A percentile compares a stretch with the other conserved stretches of the same genome.
phyloP scores from a whole-genome alignment of 2,113 vertebrate genomes.

The Micromys minutus region DNA sequence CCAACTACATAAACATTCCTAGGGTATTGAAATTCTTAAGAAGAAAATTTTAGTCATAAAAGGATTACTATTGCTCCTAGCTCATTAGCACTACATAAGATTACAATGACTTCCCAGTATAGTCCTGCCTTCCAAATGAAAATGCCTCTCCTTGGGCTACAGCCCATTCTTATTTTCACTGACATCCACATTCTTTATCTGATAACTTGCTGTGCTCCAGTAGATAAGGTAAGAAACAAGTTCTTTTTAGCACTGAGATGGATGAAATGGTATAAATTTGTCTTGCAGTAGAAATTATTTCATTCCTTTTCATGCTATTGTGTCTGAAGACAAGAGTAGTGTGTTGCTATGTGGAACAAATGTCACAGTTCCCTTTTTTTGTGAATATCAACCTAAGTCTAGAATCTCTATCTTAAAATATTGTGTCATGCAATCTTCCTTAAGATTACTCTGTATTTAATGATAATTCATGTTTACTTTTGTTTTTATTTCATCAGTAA shows the following conservation, averaged over 20 bases:
- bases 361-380: neutral
- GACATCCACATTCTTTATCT: neutral
- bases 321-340: conserved; percentile 1
- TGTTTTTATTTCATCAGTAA: neutral
- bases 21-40: neutral
- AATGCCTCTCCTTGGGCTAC: neutral
- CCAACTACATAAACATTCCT: neutral
- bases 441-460: neutral
- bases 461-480: neutral
- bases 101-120: neutral
- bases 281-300: conserved; percentile 20
- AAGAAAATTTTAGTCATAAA: neutral
- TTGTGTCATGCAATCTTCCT: neutral
- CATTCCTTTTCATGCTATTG: neutral
- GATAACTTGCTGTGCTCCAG: neutral
- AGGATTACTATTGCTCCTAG: neutral
- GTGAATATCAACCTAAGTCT: conserved; percentile 11
- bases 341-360: neutral
- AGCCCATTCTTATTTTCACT: neutral
- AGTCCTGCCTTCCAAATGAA: neutral
- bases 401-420: neutral
- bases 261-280: conserved; percentile 6
- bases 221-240: neutral
- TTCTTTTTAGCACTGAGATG: neutral
- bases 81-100: neutral